A percentile compares a stretch with the other conserved stretches of the same genome.
Conservation (phyloP, 2,888 invertebrate species). For the Scaeva pyrastri region DNA sequence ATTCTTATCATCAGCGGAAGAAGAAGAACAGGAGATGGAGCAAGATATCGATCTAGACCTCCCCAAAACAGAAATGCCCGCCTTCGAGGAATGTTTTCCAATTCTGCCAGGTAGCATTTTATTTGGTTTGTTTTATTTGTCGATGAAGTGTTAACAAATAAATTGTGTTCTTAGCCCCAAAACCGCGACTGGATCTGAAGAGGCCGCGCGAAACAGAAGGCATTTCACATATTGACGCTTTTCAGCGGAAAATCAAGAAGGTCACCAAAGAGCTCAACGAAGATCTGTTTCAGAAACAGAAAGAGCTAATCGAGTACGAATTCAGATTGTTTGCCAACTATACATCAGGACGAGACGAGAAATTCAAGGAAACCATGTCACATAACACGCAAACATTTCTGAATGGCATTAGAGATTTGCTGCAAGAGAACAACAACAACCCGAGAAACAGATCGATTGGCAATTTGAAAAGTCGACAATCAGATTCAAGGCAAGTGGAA, state of each 20-base stretch:
- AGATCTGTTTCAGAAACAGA: conserved; percentile 22
- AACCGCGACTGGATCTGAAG: not conserved
- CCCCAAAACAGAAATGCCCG: conserved; percentile 9
- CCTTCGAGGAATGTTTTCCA: conserved; percentile 30
- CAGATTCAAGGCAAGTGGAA: not conserved
- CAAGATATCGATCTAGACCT: not conserved
- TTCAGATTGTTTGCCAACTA: conserved; percentile 28
- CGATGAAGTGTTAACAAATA: no score
- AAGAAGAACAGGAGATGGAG: not conserved
- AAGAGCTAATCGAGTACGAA: conserved; percentile 27
- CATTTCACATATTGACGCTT: not conserved
- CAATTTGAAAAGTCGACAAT: not conserved
- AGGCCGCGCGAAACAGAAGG: not conserved
- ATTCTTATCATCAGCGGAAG: not conserved
- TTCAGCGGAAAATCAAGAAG: conserved; percentile 6
- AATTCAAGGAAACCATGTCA: conserved; percentile 21
- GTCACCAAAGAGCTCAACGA: conserved; percentile 26
- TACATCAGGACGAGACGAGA: not conserved
- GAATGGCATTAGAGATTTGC: not conserved
- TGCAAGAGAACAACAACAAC: not conserved
- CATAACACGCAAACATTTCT: conserved; percentile 7
- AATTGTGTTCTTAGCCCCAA: not conserved
- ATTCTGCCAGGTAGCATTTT: not conserved
- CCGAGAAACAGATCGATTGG: not conserved
- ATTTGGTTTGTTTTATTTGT: no score